These are phyloP conservation scores for Eupristina koningsbergeri DNA, from an alignment of 1,140 invertebrate genomes.

Conservation along the genomic window DNA sequence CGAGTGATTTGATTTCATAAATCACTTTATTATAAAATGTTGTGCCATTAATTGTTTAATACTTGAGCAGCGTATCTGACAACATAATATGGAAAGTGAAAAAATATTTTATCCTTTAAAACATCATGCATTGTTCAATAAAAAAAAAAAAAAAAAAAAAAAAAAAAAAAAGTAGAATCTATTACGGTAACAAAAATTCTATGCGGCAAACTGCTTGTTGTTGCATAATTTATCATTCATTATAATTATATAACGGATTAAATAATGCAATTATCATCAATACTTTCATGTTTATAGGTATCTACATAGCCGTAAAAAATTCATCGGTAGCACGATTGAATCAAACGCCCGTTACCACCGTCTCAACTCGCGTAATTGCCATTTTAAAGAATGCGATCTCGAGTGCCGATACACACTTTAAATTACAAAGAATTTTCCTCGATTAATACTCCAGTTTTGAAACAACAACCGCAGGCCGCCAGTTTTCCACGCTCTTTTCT, in stretches of 20 bases:
- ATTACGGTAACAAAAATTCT: too few relatives aligned
- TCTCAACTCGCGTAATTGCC: background rate
- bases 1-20: background rate
- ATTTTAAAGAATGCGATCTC: background rate
- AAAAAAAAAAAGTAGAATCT: too few relatives aligned
- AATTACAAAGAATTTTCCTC: background rate
- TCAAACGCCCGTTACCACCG: background rate
- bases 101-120: background rate
- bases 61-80: background rate
- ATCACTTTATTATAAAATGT: background rate
- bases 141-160: too few relatives aligned
- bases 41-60: background rate
- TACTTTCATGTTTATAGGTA: background rate
- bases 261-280: background rate
- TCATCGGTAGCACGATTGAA: background rate
- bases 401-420: background rate
- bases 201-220: background rate
- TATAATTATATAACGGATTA: background rate
- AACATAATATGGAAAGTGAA: background rate
- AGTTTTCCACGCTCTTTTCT: background rate
- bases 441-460: background rate
- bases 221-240: background rate
- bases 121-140: too few relatives aligned
- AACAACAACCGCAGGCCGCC: background rate
- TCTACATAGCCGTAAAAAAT: background rate